Evolutionary conservation across 2,888 invertebrate species (phyloP), one percentile per base, ranked within the genome.

Genomic region (Operophtera brumata): DNA sequence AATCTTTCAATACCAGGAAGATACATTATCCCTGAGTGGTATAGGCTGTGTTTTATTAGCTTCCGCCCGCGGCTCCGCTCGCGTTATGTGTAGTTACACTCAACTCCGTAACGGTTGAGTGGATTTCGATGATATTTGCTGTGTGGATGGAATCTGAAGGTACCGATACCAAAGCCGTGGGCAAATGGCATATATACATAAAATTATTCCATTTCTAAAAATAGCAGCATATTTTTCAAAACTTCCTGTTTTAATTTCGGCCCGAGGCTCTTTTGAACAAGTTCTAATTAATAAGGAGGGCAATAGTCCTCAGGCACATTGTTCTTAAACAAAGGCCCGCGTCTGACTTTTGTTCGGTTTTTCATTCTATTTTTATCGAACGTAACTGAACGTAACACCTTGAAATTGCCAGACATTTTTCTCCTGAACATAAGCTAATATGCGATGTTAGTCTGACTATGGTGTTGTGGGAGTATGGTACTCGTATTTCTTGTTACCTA

Each of bases 251-350:
- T 51, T 39, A 56, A 47, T 51, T 49, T 48, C 11, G 26, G 26
- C 43, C 46, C 10, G 34, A 49, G 35, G 45, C 34, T 37, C 55
- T 52, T 60, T 52, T 52, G 51, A 36, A 30, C 34, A 12, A 42
- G 51, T 46, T 45, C 55, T 53, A 53, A 61, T 57, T 54, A 60
- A 36, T 51, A 60, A 54, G 41, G 50, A 54, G 49, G 48, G 37
- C 47, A 44, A 30, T 30, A 39, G 47, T 47, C 53, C 49, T 55
- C 28, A 45, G 37, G 37, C 30, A 12, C 44, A 49, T 53, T 57
- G 57, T 61, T 48, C 35, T 14, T 3, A 9, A 42, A 61, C 61
- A 57, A 61, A 50, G 30, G 36, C 7, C 9, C 43, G 14, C 20
- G 34, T 37, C 30, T 9, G 32, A 47, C 39, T 43, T 56, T 47